Base-by-base conservation (phyloP, 2,888 invertebrate genomes). In the Scrobipalpa costella region DNA sequence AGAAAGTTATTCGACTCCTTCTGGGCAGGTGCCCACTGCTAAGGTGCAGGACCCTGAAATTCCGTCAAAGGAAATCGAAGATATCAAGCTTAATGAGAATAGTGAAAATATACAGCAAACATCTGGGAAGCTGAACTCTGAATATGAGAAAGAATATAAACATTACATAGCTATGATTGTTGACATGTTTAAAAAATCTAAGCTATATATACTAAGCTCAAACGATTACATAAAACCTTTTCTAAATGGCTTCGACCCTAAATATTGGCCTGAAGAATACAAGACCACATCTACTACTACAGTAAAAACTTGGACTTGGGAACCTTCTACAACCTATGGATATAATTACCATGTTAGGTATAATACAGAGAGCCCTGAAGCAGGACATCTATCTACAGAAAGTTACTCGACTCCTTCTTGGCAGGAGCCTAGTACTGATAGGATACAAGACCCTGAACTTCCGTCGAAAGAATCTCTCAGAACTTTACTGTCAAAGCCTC, bases 231-330 rank as follows among this genome's bases (percentile, higher is more conserved):
- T 44, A 44, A 44, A 15, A 44, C 2, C n/a, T 15, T 0, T 44
- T n/a, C 15, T 44, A 7, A 6, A 5, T 44, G 6, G n/a, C 15
- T 44, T 15, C 15, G 44, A 44, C 44, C 15, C 7, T 5, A 44
- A 44, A 44, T 44, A 44, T 44, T 44, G 44, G 44, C 44, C 44
- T 44, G 44, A 44, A n/a, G 44, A 44, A 15, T 44, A 15, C 44
- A 44, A 44, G 15, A 44, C 44, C 5, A 44, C 40, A 40, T 3
- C 44, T 44, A 44, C 15, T n/a, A 15, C 44, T n/a, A 44, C 44
- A 44, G 44, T n/a, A 44, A 15, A 15, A 5, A 7, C 44, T 3
- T 3, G 15, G n/a, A n/a, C n/a, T n/a, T n/a, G n/a, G 9, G 44
- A 44, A 44, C 2, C 6, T 6, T 15, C n/a, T 44, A 15, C 15